Evolutionary conservation across 2,888 invertebrate genomes (phyloP), one percentile per base, ranked within the genome.

Genomic region (Balanococcus diminutus): DNA sequence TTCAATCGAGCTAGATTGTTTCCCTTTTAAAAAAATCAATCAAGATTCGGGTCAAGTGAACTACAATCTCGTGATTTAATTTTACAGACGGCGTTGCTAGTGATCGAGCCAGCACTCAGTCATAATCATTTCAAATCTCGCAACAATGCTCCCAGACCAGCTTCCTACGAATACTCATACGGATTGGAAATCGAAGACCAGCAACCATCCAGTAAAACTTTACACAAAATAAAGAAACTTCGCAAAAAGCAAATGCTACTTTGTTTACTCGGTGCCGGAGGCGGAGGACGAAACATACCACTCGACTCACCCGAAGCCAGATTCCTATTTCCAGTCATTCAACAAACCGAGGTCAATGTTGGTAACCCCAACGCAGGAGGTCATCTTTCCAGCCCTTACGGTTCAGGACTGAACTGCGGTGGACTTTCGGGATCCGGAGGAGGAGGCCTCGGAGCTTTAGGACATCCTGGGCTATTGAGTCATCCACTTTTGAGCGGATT

Each of bases 331-430:
- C 81, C 86, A 25, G 28, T 61, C 19, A 2, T 86, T 14, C 86
- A 86, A 36, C 86, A 86, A 36, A 86, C 81, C 1, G 86, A 81
- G 28, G 86, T 86, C n/a, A 81, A 81, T 22, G 81, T 81, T 25
- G 85, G 75, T 25, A 81, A 36, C 28, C 56, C 42, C 4, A 56
- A 5, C n/a, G 56, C 16, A 16, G 81, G 51, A 19, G 31, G 36
- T 81, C 56, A 81, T 9, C 14, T 79, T 22, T 9, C 75, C 2
- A 36, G 32, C 6, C 75, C 75, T 19, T 79, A 79, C 16, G 36
- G 75, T 28, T 28, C 31, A 31, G 75, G 51, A 19, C 19, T 83
- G 16, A 46, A 39, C 22, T 83, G 56, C 56, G 83, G 19, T 28
- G n/a, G 51, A n/a, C 28, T 81, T 31, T 31, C 51, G 82, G 46